phyloP scores from a whole-genome alignment of 2,113 vertebrate species.

The Lipotes vexillifer region DNA sequence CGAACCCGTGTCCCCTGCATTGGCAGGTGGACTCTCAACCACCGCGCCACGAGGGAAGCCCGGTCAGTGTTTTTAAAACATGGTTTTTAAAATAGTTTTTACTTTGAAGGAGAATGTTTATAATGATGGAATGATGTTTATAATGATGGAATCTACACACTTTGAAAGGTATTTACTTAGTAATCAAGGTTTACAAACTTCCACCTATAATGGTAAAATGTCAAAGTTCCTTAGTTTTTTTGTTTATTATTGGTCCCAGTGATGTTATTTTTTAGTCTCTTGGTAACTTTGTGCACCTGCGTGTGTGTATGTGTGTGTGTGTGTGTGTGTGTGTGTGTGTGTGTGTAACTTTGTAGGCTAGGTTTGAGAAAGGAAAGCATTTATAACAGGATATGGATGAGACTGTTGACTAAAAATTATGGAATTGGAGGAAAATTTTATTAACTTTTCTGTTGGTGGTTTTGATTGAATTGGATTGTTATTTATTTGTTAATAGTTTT shows the following conservation, averaged over 20 bases:
- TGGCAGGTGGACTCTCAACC: too few species aligned
- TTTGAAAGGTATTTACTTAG: constrained; percentile 14
- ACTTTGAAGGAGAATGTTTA: constrained; percentile 37
- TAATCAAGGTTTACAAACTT: neutral
- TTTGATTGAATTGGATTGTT: constrained; percentile 31
- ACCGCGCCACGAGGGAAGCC: too few species aligned
- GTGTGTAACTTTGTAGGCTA: neutral
- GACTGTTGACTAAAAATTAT: neutral
- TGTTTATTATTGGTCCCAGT: neutral
- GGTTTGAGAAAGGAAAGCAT: constrained; percentile 21
- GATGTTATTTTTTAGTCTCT: neutral
- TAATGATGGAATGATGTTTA: neutral
- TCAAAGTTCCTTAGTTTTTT: constrained; percentile 1
- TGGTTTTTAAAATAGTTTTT: neutral
- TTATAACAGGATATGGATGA: neutral
- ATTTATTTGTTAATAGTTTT: neutral
- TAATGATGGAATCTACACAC: neutral
- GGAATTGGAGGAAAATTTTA: neutral
- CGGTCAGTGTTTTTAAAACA: neutral
- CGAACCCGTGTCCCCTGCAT: too few species aligned
- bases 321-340: too few species aligned
- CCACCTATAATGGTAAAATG: neutral
- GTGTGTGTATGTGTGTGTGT: neutral
- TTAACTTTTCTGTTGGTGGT: neutral
- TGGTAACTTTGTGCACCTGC: neutral